Base-by-base conservation (phyloP, 2,888 invertebrate genomes). In the Leucophenga maculata region DNA sequence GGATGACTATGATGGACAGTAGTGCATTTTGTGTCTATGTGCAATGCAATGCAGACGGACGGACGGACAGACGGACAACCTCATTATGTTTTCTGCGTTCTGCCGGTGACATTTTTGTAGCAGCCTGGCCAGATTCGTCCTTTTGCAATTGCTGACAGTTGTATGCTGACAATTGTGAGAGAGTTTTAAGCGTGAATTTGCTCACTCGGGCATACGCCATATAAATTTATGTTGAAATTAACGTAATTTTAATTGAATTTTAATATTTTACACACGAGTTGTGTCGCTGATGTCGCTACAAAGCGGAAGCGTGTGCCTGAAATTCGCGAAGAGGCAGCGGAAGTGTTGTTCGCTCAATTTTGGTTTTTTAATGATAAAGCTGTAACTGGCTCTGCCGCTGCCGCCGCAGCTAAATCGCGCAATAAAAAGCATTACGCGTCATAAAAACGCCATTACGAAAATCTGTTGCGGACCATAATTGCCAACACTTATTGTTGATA, bases 231-330 rank as follows among this genome's bases (percentile, higher is more conserved):
- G 62, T 74, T 68, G 76, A 79, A 79, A 85, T 85, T 85, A 85
- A 84, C 85, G 85, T 80, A 75, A 78, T 82, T 84, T 86, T 85
- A 85, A 84, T 85, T 84, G 84, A 85, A 85, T 84, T 84, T 84
- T 84, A 85, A 84, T 85, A 85, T 84, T 84, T 84, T 76, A 85
- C 85, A 84, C 79, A 81, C 74, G 74, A 77, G 75, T 74, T 79
- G 69, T 65, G 59, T 59, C 16, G 14, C n/a, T 9, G 32, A 1
- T 22, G 55, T 22, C 11, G n/a, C 22, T n/a, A 18, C 31, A 26
- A n/a, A 64, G 22, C 67, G 57, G 74, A 75, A 73, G 74, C 14
- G 20, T 18, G 26, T 11, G 16, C 52, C 20, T 8, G 14, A 48
- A 50, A 16, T n/a, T 50, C 13, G 55, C 46, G 44, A 59, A 67